These are phyloP conservation scores for Temnothorax ravouxi DNA, from an alignment of 2,888 invertebrate genomes.

Conservation along the genomic window DNA sequence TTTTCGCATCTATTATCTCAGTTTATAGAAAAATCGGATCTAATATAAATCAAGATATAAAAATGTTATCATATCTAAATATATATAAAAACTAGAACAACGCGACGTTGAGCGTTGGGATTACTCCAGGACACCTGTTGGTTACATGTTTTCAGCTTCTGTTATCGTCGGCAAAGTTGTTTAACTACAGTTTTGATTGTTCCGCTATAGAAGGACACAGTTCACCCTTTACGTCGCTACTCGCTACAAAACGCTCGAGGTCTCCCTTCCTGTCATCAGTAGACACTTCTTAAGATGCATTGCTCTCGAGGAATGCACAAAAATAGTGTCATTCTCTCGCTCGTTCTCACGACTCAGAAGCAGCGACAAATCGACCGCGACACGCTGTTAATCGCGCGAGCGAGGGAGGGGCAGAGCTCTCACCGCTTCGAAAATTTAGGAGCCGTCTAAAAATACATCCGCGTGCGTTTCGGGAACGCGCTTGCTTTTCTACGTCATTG, in stretches of 20 bases:
- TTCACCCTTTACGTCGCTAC: slow-evolving; percentile 21
- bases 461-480: slow-evolving; percentile 44
- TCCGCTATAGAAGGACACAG: not conserved
- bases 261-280: slow-evolving; percentile 48
- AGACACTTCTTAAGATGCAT: slow-evolving; percentile 58
- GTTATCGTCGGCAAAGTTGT: slow-evolving; percentile 17
- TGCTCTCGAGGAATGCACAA: slow-evolving; percentile 63
- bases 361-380: slow-evolving; percentile 75
- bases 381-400: slow-evolving; percentile 74
- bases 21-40: not conserved
- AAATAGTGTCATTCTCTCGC: slow-evolving; percentile 68
- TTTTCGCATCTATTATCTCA: not conserved
- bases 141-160: slow-evolving; percentile 18
- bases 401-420: slow-evolving; percentile 26
- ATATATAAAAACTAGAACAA: not conserved
- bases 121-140: slow-evolving; percentile 22
- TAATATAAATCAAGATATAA: slow-evolving; percentile 1
- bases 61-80: not conserved
- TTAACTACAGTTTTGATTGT: slow-evolving; percentile 30
- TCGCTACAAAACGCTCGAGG: not conserved
- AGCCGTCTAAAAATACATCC: slow-evolving; percentile 66
- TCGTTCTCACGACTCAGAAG: slow-evolving; percentile 64
- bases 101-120: not conserved
- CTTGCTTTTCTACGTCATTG: slow-evolving; percentile 39
- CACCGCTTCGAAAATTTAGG: slow-evolving; percentile 67